Evolutionary conservation across 2,797 vertebrate genomes (phyloP).

Genomic region (Bufotes viridis): DNA sequence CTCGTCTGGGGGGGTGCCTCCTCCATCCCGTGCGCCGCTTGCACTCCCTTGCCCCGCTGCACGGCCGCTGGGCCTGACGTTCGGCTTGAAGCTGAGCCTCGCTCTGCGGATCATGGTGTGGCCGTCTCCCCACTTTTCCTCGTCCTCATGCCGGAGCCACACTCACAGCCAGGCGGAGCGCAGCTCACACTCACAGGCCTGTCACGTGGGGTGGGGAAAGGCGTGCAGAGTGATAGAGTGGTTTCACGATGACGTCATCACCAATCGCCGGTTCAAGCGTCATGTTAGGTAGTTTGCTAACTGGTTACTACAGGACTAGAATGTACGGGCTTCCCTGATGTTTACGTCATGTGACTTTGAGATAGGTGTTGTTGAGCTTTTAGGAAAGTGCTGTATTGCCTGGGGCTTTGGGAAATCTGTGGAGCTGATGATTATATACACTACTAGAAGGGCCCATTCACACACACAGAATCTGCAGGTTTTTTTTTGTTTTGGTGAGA

Average conservation of each 20-base stretch:
- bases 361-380: too few species aligned
- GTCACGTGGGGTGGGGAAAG: conserved; percentile 24
- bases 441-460: too few species aligned
- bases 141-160: conserved; percentile 41
- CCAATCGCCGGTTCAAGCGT: conserved; percentile 24
- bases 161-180: background rate
- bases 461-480: too few species aligned
- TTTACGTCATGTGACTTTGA: too few species aligned
- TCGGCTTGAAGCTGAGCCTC: conserved; percentile 86
- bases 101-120: conserved; percentile 86
- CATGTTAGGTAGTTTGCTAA: background rate
- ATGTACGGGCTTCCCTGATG: too few species aligned
- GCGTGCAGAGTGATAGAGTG: background rate
- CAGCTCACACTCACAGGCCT: background rate
- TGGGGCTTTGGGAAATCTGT: too few species aligned
- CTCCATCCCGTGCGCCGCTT: conserved; percentile 23
- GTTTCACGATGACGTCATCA: conserved; percentile 36
- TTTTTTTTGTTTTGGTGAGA: too few species aligned
- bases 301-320: too few species aligned
- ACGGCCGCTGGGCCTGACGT: conserved; percentile 77
- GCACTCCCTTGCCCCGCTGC: conserved; percentile 22
- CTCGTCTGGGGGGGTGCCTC: background rate
- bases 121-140: conserved; percentile 22
- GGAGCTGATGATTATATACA: too few species aligned
- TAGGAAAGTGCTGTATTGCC: background rate